Percentiles rank a stretch among this genome's conserved stretches.
These are phyloP conservation scores for Agonopterix arenella DNA, from an alignment of 2,888 invertebrate species.

Conservation along the genomic window DNA sequence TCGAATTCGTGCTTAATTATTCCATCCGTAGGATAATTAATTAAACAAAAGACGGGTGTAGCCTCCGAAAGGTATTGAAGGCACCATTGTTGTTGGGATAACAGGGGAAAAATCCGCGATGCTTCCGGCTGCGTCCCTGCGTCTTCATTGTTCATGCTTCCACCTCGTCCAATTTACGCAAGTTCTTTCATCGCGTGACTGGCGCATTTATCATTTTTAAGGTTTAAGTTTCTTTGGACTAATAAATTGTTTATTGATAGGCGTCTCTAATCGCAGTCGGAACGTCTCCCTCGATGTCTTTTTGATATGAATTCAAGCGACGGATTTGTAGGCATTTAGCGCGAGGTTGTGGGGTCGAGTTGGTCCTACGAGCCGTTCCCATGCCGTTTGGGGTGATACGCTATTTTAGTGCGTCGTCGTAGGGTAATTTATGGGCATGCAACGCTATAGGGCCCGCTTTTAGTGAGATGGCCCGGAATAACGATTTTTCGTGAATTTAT, in stretches of 20 bases:
- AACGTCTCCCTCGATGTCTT: constrained; percentile 58
- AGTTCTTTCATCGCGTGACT: constrained; percentile 54
- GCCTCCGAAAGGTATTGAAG: constrained; percentile 48
- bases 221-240: constrained; percentile 46
- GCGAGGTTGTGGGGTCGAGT: constrained; percentile 38
- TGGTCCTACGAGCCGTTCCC: constrained; percentile 63
- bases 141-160: constrained; percentile 46
- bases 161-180: constrained; percentile 52
- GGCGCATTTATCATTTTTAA: constrained; percentile 59
- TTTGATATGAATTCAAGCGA: constrained; percentile 60
- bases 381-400: constrained; percentile 69
- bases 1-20: constrained; percentile 63
- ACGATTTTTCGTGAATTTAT: constrained; percentile 60
- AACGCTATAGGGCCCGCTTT: constrained; percentile 56
- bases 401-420: constrained; percentile 70
- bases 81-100: constrained; percentile 59
- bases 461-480: constrained; percentile 60
- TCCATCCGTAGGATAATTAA: constrained; percentile 65
- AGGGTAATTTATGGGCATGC: constrained; percentile 67
- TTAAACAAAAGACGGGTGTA: constrained; percentile 61
- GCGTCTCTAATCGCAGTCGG: constrained; percentile 58
- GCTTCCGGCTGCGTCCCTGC: constrained; percentile 48
- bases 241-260: constrained; percentile 67
- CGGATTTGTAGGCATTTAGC: constrained; percentile 70
- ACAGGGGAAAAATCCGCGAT: constrained; percentile 59